A percentile compares a stretch with the other conserved stretches of the same genome.
Evolutionary conservation across 2,888 invertebrate species (phyloP).

Genomic region (Drosophila pseudotakahashii): DNA sequence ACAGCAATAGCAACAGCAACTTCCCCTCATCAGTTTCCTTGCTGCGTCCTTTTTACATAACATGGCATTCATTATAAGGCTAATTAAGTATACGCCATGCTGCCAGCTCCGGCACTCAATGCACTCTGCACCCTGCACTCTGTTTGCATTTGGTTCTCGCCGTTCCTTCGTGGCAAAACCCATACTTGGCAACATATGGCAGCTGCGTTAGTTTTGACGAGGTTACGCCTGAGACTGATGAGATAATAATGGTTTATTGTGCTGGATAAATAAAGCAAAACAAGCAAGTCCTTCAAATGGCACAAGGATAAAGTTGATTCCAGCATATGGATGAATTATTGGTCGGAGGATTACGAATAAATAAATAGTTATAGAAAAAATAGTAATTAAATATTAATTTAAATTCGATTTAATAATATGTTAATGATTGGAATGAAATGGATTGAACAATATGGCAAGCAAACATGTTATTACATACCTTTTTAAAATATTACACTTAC

Average conservation of each 20-base stretch:
- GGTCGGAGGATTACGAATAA: too few species aligned
- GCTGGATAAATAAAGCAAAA: slow-evolving; percentile 20
- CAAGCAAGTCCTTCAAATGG: slow-evolving; percentile 16
- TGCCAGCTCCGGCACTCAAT: slow-evolving; percentile 15
- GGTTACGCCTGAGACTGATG: slow-evolving; percentile 37
- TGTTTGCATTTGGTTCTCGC: slow-evolving; percentile 3
- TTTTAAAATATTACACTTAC: too few species aligned
- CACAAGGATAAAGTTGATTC: slow-evolving; percentile 11
- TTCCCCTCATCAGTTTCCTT: slow-evolving; percentile 22
- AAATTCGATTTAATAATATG: too few species aligned
- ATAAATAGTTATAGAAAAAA: too few species aligned
- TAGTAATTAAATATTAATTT: too few species aligned
- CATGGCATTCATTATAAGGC: slow-evolving; percentile 37
- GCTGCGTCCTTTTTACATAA: slow-evolving; percentile 34
- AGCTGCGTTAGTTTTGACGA: slow-evolving; percentile 24
- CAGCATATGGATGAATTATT: slow-evolving; percentile 8
- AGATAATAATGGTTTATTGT: slow-evolving; percentile 38
- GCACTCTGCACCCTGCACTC: slow-evolving; percentile 5
- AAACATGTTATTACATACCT: too few species aligned
- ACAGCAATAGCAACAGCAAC: slow-evolving; percentile 37
- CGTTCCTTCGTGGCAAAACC: slow-evolving; percentile 21
- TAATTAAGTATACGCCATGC: slow-evolving; percentile 67
- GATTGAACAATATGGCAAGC: too few species aligned
- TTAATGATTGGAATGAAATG: too few species aligned
- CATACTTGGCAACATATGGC: slow-evolving; percentile 32